Evolutionary conservation across 1,140 invertebrate genomes (phyloP).

Genomic region (Trigoniulus corallinus): DNA sequence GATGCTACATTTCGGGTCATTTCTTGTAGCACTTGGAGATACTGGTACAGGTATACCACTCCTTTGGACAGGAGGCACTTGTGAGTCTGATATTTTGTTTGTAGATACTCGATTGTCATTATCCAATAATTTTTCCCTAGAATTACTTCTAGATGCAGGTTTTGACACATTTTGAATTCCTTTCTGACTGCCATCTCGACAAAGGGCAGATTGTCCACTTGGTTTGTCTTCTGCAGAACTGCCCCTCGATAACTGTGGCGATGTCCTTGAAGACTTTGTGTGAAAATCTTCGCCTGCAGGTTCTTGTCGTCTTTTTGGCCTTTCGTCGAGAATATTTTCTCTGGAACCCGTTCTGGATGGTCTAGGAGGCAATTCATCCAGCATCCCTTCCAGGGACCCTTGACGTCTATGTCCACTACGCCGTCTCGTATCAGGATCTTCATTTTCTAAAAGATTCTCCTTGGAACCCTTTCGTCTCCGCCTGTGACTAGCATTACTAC

Average conservation of each 20-base stretch:
- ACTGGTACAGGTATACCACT: no score
- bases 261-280: no score
- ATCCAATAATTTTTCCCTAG: not conserved
- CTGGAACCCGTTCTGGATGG: not conserved
- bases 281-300: not conserved
- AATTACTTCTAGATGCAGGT: not conserved
- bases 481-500: not conserved
- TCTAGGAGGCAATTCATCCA: not conserved
- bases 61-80: not conserved
- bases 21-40: not conserved
- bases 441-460: slow-evolving; percentile 1
- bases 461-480: slow-evolving; percentile 1
- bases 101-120: not conserved
- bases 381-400: not conserved
- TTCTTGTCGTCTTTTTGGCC: not conserved
- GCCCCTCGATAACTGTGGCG: no score
- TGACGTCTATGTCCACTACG: not conserved
- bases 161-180: no score
- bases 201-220: no score
- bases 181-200: no score
- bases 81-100: not conserved
- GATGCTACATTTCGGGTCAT: not conserved
- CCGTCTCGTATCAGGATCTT: not conserved
- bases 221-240: no score
- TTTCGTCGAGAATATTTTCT: not conserved